Evolutionary conservation across 35 echinoderm and acorn worm species (phyloP), one percentile per base, ranked within the genome.

Genomic region (Antedon bifida): DNA sequence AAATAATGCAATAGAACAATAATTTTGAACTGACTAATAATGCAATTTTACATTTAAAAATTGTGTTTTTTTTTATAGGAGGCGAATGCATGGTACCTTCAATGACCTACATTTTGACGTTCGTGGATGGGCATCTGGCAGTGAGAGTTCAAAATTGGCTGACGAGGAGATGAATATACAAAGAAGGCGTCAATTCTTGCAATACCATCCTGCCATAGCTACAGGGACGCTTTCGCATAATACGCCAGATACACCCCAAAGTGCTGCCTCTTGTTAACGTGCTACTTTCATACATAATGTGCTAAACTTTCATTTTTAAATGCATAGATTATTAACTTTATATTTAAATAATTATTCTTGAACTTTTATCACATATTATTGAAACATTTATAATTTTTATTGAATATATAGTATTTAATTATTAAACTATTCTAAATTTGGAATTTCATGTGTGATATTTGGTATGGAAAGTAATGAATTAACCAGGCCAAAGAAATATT

Each of bases 21-120:
- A n/a, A n/a, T n/a, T n/a, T n/a, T n/a, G n/a, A n/a, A n/a, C n/a
- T n/a, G n/a, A n/a, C n/a, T n/a, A n/a, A n/a, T n/a, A n/a, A n/a
- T n/a, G n/a, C n/a, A n/a, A n/a, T n/a, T 81, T 14, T 42, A 42
- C 14, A 42, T 42, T 42, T 42, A 7, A n/a, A n/a, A 7, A 16
- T 32, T 30, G 85, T 78, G 74, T 36, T 85, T 28, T 23, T 89
- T 75, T 8, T 81, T 82, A 34, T 84, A 96, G 93, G 44, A 81
- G 94, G 19, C 83, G 94, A 51, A 97, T 97, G 94, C 79, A 92
- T 32, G 84, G 87, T 16, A 64, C 74, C 19, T 92, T 92, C 46
- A 92, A 97, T 75, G 85, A 92, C 44, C 39, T 56, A 33, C 90
- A 97, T 75, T 97, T 87, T 83, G 85, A 97, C 51, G 92, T 97